Conservation (phyloP, 2,797 vertebrate species). For the Microcaecilia unicolor region DNA sequence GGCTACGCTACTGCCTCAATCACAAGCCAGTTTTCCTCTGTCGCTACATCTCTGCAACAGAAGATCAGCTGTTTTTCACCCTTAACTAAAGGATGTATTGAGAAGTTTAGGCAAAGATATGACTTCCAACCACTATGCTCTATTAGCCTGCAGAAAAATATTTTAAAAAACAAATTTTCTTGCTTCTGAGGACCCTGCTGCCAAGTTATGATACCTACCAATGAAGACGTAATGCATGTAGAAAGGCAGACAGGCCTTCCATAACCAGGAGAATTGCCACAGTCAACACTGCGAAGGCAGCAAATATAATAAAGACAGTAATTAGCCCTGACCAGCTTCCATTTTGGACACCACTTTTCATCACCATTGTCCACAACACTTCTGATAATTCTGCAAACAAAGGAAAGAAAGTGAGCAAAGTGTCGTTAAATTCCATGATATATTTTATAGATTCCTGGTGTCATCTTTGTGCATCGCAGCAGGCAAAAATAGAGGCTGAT, state of each 20-base stretch:
- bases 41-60: not conserved
- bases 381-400: conserved; percentile 56
- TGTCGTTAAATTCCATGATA: too few species aligned
- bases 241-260: conserved; percentile 68
- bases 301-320: conserved; percentile 49
- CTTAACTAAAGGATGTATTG: not conserved
- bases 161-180: too few species aligned
- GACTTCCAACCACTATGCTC: too few species aligned
- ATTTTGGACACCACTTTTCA: conserved; percentile 34
- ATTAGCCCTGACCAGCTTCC: conserved; percentile 42
- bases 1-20: too few species aligned
- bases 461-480: too few species aligned
- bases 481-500: too few species aligned
- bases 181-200: too few species aligned
- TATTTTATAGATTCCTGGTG: too few species aligned
- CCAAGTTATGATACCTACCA: conserved; percentile 54
- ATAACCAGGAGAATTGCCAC: conserved; percentile 64
- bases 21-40: not conserved
- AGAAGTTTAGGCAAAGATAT: too few species aligned
- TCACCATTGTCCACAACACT: conserved; percentile 71
- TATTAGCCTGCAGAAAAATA: too few species aligned
- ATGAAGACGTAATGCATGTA: conserved; percentile 64
- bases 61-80: rapidly evolving
- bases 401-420: not conserved
- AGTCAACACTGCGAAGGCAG: conserved; percentile 49